Percentiles rank a stretch among this genome's conserved stretches.
phyloP scores from a whole-genome alignment of 2,888 invertebrate genomes.

The Teleogryllus oceanicus region DNA sequence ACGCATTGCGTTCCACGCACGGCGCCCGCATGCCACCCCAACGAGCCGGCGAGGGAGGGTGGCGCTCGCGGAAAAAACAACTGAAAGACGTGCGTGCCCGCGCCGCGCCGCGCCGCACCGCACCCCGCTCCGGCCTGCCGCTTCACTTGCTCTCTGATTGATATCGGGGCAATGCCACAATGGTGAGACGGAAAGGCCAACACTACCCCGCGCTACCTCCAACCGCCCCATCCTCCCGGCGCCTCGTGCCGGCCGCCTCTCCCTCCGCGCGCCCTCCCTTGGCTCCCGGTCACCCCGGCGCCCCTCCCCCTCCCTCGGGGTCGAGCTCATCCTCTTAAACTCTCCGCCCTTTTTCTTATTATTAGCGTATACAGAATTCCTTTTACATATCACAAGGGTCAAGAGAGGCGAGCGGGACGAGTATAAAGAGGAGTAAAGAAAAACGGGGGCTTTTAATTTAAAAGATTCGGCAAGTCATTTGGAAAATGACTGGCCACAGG shows the following conservation, averaged over 20 bases:
- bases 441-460: slow-evolving; percentile 35
- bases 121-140: slow-evolving; percentile 45
- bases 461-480: slow-evolving; percentile 37
- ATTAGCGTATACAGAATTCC: slow-evolving; percentile 32
- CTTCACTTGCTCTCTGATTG: slow-evolving; percentile 43
- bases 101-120: background rate
- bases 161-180: slow-evolving; percentile 29
- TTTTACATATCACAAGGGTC: slow-evolving; percentile 32
- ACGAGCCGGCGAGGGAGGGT: slow-evolving; percentile 20
- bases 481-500: slow-evolving; percentile 34
- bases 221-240: background rate
- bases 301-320: background rate
- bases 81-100: slow-evolving; percentile 25
- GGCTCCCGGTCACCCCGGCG: background rate
- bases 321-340: slow-evolving; percentile 21
- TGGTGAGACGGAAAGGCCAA: slow-evolving; percentile 25
- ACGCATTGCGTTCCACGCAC: too few relatives aligned
- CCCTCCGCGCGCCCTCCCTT: background rate
- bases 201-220: background rate
- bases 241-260: background rate
- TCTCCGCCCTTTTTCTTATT: slow-evolving; percentile 32
- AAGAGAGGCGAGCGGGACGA: slow-evolving; percentile 23
- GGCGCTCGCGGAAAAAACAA: background rate
- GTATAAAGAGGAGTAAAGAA: slow-evolving; percentile 23
- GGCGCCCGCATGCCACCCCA: background rate